Evolutionary conservation across 2,113 vertebrate species (phyloP).

Genomic region (Muscicapa adusta): DNA sequence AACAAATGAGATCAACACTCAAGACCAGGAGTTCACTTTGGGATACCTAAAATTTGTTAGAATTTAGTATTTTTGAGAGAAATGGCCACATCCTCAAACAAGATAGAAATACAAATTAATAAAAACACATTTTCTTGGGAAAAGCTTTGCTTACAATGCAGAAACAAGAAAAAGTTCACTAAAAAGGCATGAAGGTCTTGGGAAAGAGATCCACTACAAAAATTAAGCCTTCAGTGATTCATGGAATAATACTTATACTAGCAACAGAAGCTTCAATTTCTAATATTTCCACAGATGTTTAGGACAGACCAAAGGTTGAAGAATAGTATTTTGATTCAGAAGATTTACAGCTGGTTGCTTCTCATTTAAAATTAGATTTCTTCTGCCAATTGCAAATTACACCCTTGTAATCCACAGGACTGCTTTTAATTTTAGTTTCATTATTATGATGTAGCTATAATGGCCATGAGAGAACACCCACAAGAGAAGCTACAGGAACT

Average conservation of each 20-base stretch:
- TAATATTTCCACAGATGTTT: neutral
- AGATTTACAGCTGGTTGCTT: neutral
- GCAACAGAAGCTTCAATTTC: neutral
- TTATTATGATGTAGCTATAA: neutral
- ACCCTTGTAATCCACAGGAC: neutral
- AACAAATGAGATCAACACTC: neutral
- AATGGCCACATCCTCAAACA: neutral
- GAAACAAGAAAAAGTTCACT: neutral
- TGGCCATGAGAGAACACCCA: accelerated
- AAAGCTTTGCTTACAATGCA: neutral
- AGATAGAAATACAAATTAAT: neutral
- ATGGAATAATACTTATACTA: neutral
- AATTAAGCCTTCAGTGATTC: neutral
- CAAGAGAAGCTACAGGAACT: neutral
- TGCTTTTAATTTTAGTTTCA: neutral
- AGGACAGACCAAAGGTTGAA: neutral
- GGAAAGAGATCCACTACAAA: neutral
- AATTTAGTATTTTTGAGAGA: neutral
- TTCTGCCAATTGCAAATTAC: neutral
- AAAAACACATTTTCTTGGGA: neutral
- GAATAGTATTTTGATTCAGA: neutral
- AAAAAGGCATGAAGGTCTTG: neutral
- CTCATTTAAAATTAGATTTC: neutral
- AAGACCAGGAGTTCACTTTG: neutral
- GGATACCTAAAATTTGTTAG: neutral